Conservation (phyloP, 2,888 invertebrate species). For the Hydrotaea cyrtoneurina region DNA sequence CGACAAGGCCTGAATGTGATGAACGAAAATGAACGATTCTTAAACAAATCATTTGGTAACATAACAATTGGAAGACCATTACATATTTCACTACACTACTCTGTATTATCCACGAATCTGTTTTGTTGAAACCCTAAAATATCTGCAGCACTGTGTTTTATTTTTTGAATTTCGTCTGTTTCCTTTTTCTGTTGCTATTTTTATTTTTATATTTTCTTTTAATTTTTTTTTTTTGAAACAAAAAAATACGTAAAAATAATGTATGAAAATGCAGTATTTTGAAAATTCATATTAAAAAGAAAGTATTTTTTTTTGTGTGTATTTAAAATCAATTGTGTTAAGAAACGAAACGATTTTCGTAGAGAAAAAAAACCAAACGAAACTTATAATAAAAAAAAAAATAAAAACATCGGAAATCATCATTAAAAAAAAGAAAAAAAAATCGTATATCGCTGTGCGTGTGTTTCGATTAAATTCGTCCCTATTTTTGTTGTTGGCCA, state of each 20-base stretch:
- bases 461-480: slow-evolving; percentile 8
- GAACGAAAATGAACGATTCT: no score
- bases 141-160: not conserved
- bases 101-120: no score
- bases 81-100: no score
- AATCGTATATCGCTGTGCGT: not conserved
- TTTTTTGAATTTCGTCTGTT: not conserved
- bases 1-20: no score
- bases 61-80: no score
- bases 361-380: slow-evolving; percentile 18
- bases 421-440: not conserved
- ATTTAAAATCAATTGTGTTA: slow-evolving; percentile 25
- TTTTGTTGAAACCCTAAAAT: no score
- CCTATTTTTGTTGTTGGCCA: not conserved
- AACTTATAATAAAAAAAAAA: slow-evolving; percentile 1
- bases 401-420: slow-evolving; percentile 2
- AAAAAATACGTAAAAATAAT: slow-evolving; percentile 35
- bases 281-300: slow-evolving; percentile 19
- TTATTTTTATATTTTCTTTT: not conserved
- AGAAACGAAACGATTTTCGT: slow-evolving; percentile 25
- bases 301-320: slow-evolving; percentile 50
- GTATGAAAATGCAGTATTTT: slow-evolving; percentile 32
- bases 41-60: no score
- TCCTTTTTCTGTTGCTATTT: not conserved
- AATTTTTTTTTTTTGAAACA: slow-evolving; percentile 39